Evolutionary conservation across 2,113 vertebrate genomes (phyloP).

Genomic region (Oxyura jamaicensis): DNA sequence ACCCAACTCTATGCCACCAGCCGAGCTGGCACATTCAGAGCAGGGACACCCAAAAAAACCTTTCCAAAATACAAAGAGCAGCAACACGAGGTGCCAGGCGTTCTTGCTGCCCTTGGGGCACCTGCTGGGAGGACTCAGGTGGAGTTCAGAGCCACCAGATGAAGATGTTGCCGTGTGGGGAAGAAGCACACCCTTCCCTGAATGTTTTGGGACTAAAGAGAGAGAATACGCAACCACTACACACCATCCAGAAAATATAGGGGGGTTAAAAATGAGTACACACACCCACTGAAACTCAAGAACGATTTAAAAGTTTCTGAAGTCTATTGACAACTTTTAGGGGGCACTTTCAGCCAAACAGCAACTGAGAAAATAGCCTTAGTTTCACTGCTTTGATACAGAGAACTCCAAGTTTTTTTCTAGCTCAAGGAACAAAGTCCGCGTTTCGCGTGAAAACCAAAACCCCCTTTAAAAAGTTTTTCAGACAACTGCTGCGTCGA

Average conservation of each 20-base stretch:
- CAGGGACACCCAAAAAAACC: neutral
- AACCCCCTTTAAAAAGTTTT: neutral
- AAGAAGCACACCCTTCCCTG: neutral
- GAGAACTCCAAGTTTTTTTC: neutral
- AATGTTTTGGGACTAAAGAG: neutral
- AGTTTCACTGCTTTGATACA: neutral
- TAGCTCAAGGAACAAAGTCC: neutral
- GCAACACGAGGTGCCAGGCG: neutral
- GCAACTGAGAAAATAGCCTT: neutral
- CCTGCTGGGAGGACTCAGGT: neutral
- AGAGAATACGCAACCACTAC: rapidly evolving
- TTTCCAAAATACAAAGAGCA: neutral
- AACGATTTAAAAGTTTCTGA: neutral
- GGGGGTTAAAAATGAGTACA: neutral
- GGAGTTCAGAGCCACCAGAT: neutral
- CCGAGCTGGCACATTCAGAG: neutral
- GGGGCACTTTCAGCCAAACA: neutral
- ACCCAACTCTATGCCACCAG: neutral
- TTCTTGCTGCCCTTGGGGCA: neutral
- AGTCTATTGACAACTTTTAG: neutral
- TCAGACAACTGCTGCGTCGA: neutral
- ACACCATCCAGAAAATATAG: rapidly evolving
- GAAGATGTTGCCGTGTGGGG: neutral
- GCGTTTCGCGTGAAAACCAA: neutral
- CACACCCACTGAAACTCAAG: neutral